Base-by-base conservation (phyloP, 1,140 invertebrate species). In the Sarcophaga peregrina region DNA sequence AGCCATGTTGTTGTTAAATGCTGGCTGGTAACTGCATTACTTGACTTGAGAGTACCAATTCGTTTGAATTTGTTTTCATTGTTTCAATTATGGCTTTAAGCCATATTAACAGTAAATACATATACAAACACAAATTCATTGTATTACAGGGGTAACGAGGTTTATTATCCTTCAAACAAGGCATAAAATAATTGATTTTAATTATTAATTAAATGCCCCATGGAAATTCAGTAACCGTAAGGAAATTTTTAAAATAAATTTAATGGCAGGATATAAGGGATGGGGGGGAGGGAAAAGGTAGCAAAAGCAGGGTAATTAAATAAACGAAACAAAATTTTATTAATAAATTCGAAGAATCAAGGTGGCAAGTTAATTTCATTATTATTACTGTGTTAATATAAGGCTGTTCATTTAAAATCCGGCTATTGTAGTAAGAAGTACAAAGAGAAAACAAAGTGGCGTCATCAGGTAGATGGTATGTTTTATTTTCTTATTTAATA, bases 161-260 rank as follows among this genome's bases (percentile, higher is more conserved):
- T 74, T 74, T 74, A 52, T 52, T 52, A 52, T 25, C 62, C n/a
- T 68, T n/a, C 75, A 78, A 78, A 78, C 75, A 78, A 78, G 8
- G 75, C 17, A 78, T 10, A 78, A 11, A 17, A 76, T 78, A 78
- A 78, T 78, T 78, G 75, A 78, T 78, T 78, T 78, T 78, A 78
- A 78, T 78, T 78, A 78, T 78, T 78, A 78, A 78, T 78, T 50
- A 50, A 74, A 74, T 74, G 25, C 25, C 25, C 25, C 25, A 37
- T 37, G 25, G 25, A 37, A 72, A 72, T 25, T 25, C 20, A 17
- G 37, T 72, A 17, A 72, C 62, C 62, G 62, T 25, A 20, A 72
- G 9, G 17, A 20, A 25, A 72, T 72, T 72, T 25, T 25, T 72
- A 72, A 72, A 72, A 72, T 20, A 9, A 20, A 20, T 25, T 72